These are phyloP conservation scores for Epinotia bilunana DNA, from an alignment of 2,888 invertebrate species.

Conservation along the genomic window DNA sequence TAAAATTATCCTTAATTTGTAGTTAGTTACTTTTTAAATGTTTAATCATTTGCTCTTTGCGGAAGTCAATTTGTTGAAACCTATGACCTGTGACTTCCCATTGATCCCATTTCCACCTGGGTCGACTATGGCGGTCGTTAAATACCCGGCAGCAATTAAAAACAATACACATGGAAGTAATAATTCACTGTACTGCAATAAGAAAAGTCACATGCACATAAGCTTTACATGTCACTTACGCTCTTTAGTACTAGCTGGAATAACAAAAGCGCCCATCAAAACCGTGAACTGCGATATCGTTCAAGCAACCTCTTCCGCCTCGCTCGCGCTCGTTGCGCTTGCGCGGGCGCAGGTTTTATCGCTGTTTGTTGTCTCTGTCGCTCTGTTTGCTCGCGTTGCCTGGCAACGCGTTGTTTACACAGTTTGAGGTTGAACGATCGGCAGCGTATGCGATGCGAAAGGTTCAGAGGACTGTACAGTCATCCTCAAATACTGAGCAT, in stretches of 20 bases:
- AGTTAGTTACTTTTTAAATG: too few relatives aligned
- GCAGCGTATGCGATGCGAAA: constrained; percentile 52
- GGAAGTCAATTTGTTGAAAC: constrained; percentile 4
- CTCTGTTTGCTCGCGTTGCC: constrained; percentile 52
- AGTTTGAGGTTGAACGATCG: constrained; percentile 57
- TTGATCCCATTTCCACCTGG: constrained; percentile 20
- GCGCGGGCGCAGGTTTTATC: constrained; percentile 26
- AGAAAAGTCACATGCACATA: neutral
- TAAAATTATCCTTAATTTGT: too few relatives aligned
- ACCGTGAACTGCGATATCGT: constrained; percentile 69
- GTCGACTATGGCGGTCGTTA: neutral
- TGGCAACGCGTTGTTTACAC: constrained; percentile 59
- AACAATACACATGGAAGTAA: constrained; percentile 64
- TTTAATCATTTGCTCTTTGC: neutral
- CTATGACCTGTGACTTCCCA: constrained; percentile 24
- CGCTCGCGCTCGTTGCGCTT: constrained; percentile 28
- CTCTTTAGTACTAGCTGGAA: neutral
- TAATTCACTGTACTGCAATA: constrained; percentile 54
- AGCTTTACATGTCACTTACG: neutral
- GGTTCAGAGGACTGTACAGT: constrained; percentile 22
- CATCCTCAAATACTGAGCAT: neutral
- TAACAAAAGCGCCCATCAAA: constrained; percentile 44
- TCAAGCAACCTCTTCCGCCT: constrained; percentile 53
- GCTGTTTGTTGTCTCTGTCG: constrained; percentile 35
- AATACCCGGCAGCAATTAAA: constrained; percentile 47